Base-by-base conservation (phyloP, 2,113 vertebrate genomes). In the Vicugna pacos region DNA sequence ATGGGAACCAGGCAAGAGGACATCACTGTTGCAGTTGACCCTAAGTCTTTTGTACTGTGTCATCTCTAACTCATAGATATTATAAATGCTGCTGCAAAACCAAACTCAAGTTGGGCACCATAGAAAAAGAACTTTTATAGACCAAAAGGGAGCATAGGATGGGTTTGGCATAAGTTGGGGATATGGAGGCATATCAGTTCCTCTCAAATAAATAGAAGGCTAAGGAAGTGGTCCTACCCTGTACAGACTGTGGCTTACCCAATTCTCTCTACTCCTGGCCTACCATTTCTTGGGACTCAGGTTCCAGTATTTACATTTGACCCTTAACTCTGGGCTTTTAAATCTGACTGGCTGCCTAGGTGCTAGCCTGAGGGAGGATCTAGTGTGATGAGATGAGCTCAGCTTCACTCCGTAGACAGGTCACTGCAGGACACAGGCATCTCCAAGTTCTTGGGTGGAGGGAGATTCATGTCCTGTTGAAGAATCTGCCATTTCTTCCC, bases 341-440 rank as follows among this genome's bases (percentile, higher is more conserved):
- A 93, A 70, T 80, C 75, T 77, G 62, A 46, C 48, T 65, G 64
- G 64, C n/a, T 64, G 48, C 69, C n/a, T 80, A 54, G 46, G 38
- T 54, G 30, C 19, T 60, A 48, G 64, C 35, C 65, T 62, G n/a
- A 84, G 20, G 67, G 19, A 92, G 28, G 64, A 48, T 58, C 70
- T 35, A 17, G 28, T 54, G 42, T n/a, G 16, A 42, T 2, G 28
- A 65, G 69, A 67, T 16, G 95, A 92, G 72, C 14, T 70, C 67
- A 38, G 42, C 24, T 92, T 81, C 22, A 20, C 26, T 69, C 52
- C 56, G 38, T 8, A 85, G 84, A 48, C 2, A 88, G 80, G 60
- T 99, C 98, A 99, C 97, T 99, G 99, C 50, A 99, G 92, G 79
- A 95, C 76, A 20, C 99, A 99, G 77, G 97, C 96, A 0, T 99